Base-by-base conservation (phyloP, 2,888 invertebrate species). In the Cosmia pyralina region DNA sequence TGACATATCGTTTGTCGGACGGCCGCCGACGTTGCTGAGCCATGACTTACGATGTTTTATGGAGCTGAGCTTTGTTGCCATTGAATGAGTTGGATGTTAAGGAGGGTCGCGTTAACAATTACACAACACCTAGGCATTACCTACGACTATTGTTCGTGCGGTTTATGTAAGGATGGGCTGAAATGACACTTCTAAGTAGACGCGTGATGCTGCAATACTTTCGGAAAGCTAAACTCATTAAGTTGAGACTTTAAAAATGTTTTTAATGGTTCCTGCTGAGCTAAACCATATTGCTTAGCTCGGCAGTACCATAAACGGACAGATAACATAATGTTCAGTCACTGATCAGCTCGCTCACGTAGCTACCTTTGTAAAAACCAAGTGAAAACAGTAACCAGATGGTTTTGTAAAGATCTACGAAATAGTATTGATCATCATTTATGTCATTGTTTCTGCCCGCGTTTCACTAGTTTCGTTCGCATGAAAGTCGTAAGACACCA, bases 1-100 rank as follows among this genome's bases (percentile, higher is more conserved):
- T 93, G 92, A 95, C 95, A 94, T 95, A 94, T 94, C 94, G 94
- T 93, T 93, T 94, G 95, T 92, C 87, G 90, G 87, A 73, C 85
- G 88, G 81, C 89, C 91, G 93, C 92, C 91, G 91, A 88, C 89
- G 87, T 86, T 87, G 87, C 88, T 83, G 84, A 85, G 88, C 82
- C 85, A 88, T 86, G 88, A 88, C 90, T 89, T 89, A 86, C 88
- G 86, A 87, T 90, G 91, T 90, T 93, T 93, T 93, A 93, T 92
- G 90, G 87, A 88, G 79, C 88, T 87, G 83, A 90, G 90, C 93
- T 92, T 93, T 94, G 93, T 94, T 86, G 87, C 85, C 85, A 89
- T 89, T 92, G 89, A 92, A 92, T 90, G 88, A 85, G 86, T 85
- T 87, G 85, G 87, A 89, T 91, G 90, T 90, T 92, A 90, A 91